Conservation (phyloP, 2,797 vertebrate genomes). For the Balearica regulorum region DNA sequence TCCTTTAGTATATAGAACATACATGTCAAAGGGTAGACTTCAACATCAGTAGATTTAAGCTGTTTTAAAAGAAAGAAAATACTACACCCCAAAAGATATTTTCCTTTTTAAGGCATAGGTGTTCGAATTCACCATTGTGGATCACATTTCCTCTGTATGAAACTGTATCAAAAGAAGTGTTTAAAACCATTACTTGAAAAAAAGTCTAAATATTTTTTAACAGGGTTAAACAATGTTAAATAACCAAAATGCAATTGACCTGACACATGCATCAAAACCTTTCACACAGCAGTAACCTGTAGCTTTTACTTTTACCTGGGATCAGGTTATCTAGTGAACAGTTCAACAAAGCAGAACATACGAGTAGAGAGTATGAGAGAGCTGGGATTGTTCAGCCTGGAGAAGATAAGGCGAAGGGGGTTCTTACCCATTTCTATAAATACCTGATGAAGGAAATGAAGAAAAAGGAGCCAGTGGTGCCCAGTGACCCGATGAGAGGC, state of each 20-base stretch:
- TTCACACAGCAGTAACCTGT: not conserved
- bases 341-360: not conserved
- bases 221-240: not conserved
- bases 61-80: not conserved
- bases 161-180: not conserved
- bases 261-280: not conserved
- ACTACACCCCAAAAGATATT: not conserved
- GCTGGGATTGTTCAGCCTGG: not conserved
- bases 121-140: not conserved
- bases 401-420: not conserved
- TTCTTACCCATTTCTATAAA: not conserved
- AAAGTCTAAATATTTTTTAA: not conserved
- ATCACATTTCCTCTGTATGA: not conserved
- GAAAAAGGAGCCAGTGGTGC: not conserved
- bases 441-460: not conserved
- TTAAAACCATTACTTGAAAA: not conserved
- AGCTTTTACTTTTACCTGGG: not conserved
- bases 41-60: not conserved
- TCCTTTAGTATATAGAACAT: not conserved
- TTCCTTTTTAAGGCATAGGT: not conserved
- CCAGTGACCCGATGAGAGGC: not conserved
- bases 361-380: not conserved
- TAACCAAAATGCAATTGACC: not conserved
- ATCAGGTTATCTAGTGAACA: not conserved
- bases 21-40: not conserved